Evolutionary conservation across 2,888 invertebrate genomes (phyloP), one percentile per base, ranked within the genome.

Genomic region (Diogma glabrata): DNA sequence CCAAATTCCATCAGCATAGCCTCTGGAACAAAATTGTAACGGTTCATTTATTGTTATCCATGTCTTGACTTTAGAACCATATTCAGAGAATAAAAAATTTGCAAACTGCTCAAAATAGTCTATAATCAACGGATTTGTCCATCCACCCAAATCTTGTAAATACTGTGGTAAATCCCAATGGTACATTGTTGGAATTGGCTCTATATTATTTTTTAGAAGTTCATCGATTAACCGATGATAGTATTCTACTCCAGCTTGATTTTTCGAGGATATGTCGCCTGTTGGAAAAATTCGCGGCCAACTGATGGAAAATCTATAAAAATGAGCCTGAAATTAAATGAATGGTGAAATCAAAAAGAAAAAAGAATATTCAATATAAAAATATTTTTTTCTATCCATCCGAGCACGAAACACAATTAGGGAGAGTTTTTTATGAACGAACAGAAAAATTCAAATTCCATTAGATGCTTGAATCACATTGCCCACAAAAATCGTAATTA

Each of bases 31-130:
- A 36, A 70, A 61, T 56, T 70, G 67, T 71, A 70, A 68, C 3
- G 87, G 86, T 62, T 87, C 87, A 62, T 87, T 87, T 57, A 87
- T 77, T 1, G 87, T 87, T 10, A 84, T 77, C 87, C 87, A 87
- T 53, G 60, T 60, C 58, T 77, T 79, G 6, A 85, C 79, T 61
- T 77, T 76, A 57, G 75, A 74, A 0, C 77, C 82, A 56, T 76
- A 81, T 60, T 78, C 69, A 49, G 75, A 72, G 55, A 81, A 77
- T 52, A 81, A 62, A 24, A 83, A 59, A 55, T 73, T 74, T 0
- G 83, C 81, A 55, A 74, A 77, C n/a, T 72, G 71, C 51, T 66
- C 69, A 51, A 73, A 77, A 56, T 78, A 84, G 59, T 82, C 80
- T n/a, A 79, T 73, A 3, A 84, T 78, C 56, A 78, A 74, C 0